A percentile compares a stretch with the other conserved stretches of the same genome.
phyloP scores from a whole-genome alignment of 1,140 invertebrate genomes.

The Patella vulgata region DNA sequence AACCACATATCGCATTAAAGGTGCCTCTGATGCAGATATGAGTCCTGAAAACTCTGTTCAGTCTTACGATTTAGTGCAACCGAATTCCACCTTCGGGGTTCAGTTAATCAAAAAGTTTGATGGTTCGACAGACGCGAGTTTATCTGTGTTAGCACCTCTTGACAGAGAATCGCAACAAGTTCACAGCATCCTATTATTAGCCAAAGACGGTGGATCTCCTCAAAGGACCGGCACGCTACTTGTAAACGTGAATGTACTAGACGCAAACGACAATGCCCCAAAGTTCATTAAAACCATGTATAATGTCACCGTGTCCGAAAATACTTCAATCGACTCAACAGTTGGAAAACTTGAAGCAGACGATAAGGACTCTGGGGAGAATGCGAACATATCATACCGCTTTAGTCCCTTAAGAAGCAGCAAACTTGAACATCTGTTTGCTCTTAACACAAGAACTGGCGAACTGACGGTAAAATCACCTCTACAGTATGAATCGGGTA shows the following conservation, averaged over 20 bases:
- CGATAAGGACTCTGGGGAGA: slow-evolving; percentile 90
- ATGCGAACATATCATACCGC: slow-evolving; percentile 83
- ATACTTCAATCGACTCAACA: slow-evolving; percentile 77
- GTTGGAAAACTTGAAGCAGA: slow-evolving; percentile 75
- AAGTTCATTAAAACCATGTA: slow-evolving; percentile 82
- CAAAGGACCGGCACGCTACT: slow-evolving; percentile 78
- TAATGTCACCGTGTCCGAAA: slow-evolving; percentile 82
- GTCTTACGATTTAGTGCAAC: too few relatives aligned
- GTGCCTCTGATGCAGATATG: slow-evolving; percentile 36
- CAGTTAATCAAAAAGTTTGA: too few relatives aligned
- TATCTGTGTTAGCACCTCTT: slow-evolving; percentile 67
- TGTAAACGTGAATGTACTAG: slow-evolving; percentile 39
- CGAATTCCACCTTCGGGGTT: too few relatives aligned
- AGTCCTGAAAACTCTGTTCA: slow-evolving; percentile 26
- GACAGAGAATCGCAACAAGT: slow-evolving; percentile 82
- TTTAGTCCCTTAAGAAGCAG: slow-evolving; percentile 21
- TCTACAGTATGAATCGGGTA: slow-evolving; percentile 26
- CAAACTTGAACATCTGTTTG: slow-evolving; percentile 22
- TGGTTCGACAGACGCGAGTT: not conserved
- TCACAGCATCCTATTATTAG: slow-evolving; percentile 85
- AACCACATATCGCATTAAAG: slow-evolving; percentile 26
- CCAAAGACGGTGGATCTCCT: slow-evolving; percentile 89
- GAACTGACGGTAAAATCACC: slow-evolving; percentile 17
- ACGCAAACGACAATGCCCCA: slow-evolving; percentile 50
- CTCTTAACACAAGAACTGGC: slow-evolving; percentile 24